Evolutionary conservation across 2,888 invertebrate genomes (phyloP).

Genomic region (Aspidiotus rigidus): DNA sequence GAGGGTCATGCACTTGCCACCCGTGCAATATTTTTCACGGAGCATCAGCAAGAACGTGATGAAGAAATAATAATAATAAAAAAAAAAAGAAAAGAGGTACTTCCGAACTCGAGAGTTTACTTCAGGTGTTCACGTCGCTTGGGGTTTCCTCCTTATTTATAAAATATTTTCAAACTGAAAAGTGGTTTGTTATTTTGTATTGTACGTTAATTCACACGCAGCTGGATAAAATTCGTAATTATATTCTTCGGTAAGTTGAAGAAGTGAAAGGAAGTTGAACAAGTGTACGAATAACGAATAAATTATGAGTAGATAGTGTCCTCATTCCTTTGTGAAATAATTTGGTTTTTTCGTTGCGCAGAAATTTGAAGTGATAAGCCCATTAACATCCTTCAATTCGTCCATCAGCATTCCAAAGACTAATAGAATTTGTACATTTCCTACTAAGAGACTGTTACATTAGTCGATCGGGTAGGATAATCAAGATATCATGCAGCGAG

Average conservation of each 20-base stretch:
- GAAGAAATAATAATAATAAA: not conserved
- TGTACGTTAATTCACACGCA: not conserved
- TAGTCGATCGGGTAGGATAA: too few relatives aligned
- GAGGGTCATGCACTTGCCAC: conserved; percentile 9
- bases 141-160: not conserved
- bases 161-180: conserved; percentile 4
- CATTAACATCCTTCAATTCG: too few relatives aligned
- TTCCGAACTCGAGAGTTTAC: conserved; percentile 18
- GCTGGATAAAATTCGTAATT: not conserved
- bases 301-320: too few relatives aligned
- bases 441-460: too few relatives aligned
- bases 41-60: not conserved
- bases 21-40: conserved; percentile 23
- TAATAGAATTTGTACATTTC: too few relatives aligned
- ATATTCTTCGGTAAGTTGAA: not conserved
- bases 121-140: conserved; percentile 17
- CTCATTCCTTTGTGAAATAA: too few relatives aligned
- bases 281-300: too few relatives aligned
- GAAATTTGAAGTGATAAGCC: too few relatives aligned
- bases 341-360: too few relatives aligned
- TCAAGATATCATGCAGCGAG: too few relatives aligned
- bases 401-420: too few relatives aligned
- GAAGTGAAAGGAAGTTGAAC: too few relatives aligned
- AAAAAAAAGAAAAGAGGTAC: not conserved
- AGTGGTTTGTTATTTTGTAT: conserved; percentile 4